Evolutionary conservation across 2,797 vertebrate species (phyloP).

Genomic region (Myotis daubentonii): DNA sequence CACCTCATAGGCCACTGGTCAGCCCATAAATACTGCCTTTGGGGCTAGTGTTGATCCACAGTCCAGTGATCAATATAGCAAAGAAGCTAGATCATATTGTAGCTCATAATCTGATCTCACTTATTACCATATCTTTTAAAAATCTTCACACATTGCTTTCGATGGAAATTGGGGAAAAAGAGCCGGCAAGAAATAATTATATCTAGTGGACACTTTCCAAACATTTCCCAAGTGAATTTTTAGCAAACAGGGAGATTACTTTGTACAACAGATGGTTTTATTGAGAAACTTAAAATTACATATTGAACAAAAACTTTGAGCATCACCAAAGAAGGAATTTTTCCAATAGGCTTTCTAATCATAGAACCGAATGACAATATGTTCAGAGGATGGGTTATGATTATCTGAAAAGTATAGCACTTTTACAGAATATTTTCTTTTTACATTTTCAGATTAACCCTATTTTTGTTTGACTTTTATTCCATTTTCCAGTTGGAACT

Average conservation of each 20-base stretch:
- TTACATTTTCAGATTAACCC: conserved; percentile 40
- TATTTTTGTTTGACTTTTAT: conserved; percentile 51
- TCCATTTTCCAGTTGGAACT: neutral
- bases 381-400: conserved; percentile 1
- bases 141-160: conserved; percentile 23
- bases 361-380: neutral
- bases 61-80: neutral
- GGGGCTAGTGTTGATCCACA: neutral
- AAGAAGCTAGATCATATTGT: neutral
- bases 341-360: neutral
- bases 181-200: conserved; percentile 22
- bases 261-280: conserved; percentile 49
- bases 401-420: conserved; percentile 27
- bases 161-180: neutral
- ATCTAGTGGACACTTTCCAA: conserved; percentile 25
- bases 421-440: conserved; percentile 48
- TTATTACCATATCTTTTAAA: conserved; percentile 7
- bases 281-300: neutral
- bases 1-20: neutral
- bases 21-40: neutral
- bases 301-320: conserved; percentile 24
- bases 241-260: conserved; percentile 39
- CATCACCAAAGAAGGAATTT: conserved; percentile 45
- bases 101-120: conserved; percentile 36
- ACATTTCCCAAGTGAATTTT: conserved; percentile 41